Conservation (phyloP, 2,797 vertebrate genomes). For the Austrolebias charrua region DNA sequence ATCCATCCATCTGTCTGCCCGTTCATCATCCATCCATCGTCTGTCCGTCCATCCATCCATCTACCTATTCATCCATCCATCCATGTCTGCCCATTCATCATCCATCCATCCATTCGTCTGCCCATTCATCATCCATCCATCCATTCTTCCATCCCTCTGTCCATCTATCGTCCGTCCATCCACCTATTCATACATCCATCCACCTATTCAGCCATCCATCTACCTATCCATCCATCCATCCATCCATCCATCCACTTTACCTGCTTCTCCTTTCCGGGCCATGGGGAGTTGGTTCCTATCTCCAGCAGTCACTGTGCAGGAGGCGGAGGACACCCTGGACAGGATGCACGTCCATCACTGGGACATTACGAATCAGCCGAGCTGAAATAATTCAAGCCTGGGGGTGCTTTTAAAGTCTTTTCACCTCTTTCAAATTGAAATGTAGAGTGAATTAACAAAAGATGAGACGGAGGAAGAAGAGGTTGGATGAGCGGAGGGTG, state of each 20-base stretch:
- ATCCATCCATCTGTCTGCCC: background rate
- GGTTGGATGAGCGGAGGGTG: constrained; percentile 55
- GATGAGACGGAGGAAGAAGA: constrained; percentile 41
- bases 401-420: constrained; percentile 74
- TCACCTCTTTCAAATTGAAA: constrained; percentile 68
- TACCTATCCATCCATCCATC: no score
- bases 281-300: constrained; percentile 22
- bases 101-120: constrained; percentile 3
- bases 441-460: constrained; percentile 62
- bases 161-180: no score
- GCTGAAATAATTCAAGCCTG: constrained; percentile 68
- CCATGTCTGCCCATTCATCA: background rate
- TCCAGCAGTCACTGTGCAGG: no score
- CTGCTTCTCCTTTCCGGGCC: no score
- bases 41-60: constrained; percentile 16
- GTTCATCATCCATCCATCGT: no score
- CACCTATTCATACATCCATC: constrained; percentile 5
- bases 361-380: constrained; percentile 68
- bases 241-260: no score
- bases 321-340: no score
- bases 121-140: constrained; percentile 7
- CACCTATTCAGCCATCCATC: constrained; percentile 4
- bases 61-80: constrained; percentile 2
- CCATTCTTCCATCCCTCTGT: no score
- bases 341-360: no score